Percentiles rank a stretch among this genome's conserved stretches.
phyloP scores from a whole-genome alignment of 2,888 invertebrate genomes.

The Lasioglossum leucozonium region DNA sequence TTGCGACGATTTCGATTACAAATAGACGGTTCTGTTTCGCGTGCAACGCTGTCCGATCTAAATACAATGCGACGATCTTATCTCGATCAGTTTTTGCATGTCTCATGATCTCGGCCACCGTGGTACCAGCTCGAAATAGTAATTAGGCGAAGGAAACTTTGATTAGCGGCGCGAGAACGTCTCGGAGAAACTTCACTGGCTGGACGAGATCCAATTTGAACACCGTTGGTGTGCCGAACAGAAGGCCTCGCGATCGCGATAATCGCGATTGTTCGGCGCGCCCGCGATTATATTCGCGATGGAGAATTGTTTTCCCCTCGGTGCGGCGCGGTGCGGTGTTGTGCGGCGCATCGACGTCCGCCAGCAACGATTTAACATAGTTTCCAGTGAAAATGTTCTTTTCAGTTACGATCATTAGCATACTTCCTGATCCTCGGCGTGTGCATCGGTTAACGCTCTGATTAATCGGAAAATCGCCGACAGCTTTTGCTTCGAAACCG shows the following conservation, averaged over 20 bases:
- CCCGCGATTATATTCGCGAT: not conserved
- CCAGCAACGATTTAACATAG: slow-evolving; percentile 25
- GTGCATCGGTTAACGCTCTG: slow-evolving; percentile 61
- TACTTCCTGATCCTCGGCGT: slow-evolving; percentile 51
- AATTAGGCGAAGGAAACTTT: not conserved
- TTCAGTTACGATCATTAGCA: slow-evolving; percentile 46
- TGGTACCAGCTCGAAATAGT: not conserved
- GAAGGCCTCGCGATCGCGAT: not conserved
- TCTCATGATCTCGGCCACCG: not conserved
- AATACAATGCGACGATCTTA: not conserved
- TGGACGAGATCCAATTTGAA: not conserved
- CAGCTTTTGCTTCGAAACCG: slow-evolving; percentile 35
- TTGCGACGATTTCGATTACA: not conserved
- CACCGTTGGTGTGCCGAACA: not conserved
- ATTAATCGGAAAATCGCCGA: slow-evolving; percentile 61
- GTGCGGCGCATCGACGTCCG: not conserved
- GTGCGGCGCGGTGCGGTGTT: not conserved
- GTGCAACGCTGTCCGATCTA: no score
- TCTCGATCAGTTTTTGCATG: not conserved
- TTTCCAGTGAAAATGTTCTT: slow-evolving; percentile 50
- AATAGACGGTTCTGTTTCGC: not conserved
- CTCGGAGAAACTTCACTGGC: not conserved
- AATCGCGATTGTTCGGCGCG: not conserved
- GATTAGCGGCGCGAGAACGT: not conserved
- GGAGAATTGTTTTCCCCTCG: slow-evolving; percentile 8